Base-by-base conservation (phyloP, 1,140 invertebrate species). In the Nasonia longicornis region DNA sequence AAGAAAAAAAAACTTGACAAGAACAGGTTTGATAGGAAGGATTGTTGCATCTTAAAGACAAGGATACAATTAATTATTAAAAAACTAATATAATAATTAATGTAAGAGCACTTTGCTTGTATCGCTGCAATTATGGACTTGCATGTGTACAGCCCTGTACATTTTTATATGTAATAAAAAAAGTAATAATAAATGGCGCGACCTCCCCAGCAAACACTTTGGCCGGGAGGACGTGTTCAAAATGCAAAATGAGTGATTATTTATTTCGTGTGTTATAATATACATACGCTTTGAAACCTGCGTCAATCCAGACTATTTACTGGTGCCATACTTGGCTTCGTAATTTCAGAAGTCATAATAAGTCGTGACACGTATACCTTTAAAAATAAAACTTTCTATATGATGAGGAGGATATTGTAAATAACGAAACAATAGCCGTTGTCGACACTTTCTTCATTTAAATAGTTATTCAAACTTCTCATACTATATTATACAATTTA, bases 71-170 rank as follows among this genome's bases (percentile, higher is more conserved):
- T 85, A 83, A 86, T 86, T 87, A 87, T 85, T 86, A 84, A 87
- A 86, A 84, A 85, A 84, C 84, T 84, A 84, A 83, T 85, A 86
- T 86, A 85, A 83, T 80, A 87, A 86, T 85, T 88, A 87, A 83
- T 80, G 81, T 87, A 89, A 89, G 85, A 87, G 87, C 88, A 88
- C 87, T 88, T 82, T 81, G 87, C 86, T 88, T 89, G 87, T 88
- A 87, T 86, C 86, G 86, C 86, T 89, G 88, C 87, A 88, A 88
- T 85, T 87, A 85, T 87, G 72, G 80, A 88, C 85, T 89, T 87
- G 86, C 86, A 88, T 87, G 86, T 88, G 86, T 88, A 88, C 86
- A 87, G 86, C 85, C 86, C 88, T 88, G 87, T 88, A 88, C 88
- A 88, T 87, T 88, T 89, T 87, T 89, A 87, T 87, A 87, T 87